Evolutionary conservation across 2,113 vertebrate species (phyloP).

Genomic region (Hyla sarda): DNA sequence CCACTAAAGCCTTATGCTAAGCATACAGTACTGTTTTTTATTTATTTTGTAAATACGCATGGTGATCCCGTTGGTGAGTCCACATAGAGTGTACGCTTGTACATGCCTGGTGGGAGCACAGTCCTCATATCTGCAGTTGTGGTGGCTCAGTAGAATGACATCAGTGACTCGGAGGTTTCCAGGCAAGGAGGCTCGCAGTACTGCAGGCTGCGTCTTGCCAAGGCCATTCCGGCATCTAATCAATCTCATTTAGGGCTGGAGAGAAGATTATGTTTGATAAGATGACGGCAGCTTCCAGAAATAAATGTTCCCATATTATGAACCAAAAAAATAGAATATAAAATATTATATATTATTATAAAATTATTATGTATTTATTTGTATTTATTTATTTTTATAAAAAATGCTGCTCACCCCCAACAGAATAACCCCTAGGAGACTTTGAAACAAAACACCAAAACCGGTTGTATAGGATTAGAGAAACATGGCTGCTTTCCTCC

Average conservation of each 20-base stretch:
- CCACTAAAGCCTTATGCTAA: no score
- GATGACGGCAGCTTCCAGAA: neutral
- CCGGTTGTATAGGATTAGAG: no score
- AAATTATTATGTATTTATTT: no score
- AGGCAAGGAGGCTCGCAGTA: neutral
- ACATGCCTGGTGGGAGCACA: neutral
- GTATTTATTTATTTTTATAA: no score
- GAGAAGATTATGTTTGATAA: neutral
- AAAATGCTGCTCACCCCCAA: no score
- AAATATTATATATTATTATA: no score
- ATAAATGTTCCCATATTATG: neutral
- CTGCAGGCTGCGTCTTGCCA: slow-evolving; percentile 17
- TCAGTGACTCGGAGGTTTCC: neutral
- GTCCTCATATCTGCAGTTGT: neutral
- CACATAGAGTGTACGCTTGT: neutral
- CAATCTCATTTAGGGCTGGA: neutral
- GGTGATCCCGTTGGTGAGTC: neutral
- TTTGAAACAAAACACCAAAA: no score
- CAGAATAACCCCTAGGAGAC: no score
- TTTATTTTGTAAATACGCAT: no score
- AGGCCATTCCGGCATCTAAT: neutral
- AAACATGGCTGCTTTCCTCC: no score
- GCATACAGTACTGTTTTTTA: no score
- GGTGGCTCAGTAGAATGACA: neutral
- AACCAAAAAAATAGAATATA: no score